Conservation (phyloP, 64 coral and sea anemone genomes). For the Pocillopora verrucosa region DNA sequence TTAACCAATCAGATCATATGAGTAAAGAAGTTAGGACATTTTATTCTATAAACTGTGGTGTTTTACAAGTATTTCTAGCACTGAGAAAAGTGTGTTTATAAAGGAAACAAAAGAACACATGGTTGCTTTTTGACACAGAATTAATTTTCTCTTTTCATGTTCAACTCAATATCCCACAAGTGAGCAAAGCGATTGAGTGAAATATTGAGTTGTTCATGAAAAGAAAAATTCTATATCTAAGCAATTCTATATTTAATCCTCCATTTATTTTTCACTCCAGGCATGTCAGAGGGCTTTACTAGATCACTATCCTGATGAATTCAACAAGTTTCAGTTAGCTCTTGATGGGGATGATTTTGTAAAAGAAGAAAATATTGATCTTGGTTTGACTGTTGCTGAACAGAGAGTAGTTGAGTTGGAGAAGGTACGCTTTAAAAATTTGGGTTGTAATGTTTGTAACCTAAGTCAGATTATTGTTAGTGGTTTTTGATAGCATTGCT, state of each 20-base stretch:
- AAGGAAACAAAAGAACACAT: too few relatives aligned
- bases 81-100: too few relatives aligned
- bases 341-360: constrained; percentile 38
- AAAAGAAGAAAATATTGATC: constrained; percentile 53
- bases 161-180: too few relatives aligned
- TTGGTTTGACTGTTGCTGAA: constrained; percentile 60
- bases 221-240: not conserved
- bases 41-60: too few relatives aligned
- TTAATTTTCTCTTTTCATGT: not conserved
- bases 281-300: constrained; percentile 74
- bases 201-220: not conserved
- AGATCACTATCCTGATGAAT: constrained; percentile 38
- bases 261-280: constrained; percentile 31
- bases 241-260: not conserved
- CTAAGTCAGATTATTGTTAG: not conserved
- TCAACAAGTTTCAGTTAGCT: constrained; percentile 52
- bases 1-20: too few relatives aligned
- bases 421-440: constrained; percentile 41
- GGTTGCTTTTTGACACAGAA: too few relatives aligned
- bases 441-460: not conserved
- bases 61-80: too few relatives aligned
- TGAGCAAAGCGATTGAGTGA: not conserved
- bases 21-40: too few relatives aligned
- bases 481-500: too few relatives aligned
- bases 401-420: constrained; percentile 71